Evolutionary conservation across 53 echinoderm and acorn worm genomes (phyloP).

Genomic region (Mesocentrotus franciscanus): DNA sequence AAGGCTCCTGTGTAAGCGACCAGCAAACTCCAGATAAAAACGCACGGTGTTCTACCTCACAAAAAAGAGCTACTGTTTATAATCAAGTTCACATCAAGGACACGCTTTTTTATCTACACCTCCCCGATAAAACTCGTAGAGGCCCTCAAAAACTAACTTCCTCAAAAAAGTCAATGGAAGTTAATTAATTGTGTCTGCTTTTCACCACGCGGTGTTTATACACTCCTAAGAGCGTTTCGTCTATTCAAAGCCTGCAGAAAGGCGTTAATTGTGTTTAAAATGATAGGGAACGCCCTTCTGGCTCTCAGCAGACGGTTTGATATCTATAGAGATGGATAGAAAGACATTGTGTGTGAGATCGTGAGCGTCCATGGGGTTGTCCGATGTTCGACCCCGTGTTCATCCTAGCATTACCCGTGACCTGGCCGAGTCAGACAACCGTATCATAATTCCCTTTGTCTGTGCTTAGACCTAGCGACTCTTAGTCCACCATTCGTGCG

Average conservation of each 20-base stretch:
- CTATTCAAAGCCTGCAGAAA: no score
- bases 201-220: background rate
- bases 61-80: background rate
- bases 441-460: background rate
- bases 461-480: background rate
- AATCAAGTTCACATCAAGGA: background rate
- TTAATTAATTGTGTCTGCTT: background rate
- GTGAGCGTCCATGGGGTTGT: background rate
- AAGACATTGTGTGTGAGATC: background rate
- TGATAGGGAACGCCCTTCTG: no score
- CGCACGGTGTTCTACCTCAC: background rate
- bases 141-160: no score
- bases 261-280: no score
- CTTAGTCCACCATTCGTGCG: background rate
- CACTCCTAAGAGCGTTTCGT: background rate
- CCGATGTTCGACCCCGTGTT: slow-evolving; percentile 11
- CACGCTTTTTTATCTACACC: background rate
- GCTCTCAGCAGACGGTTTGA: background rate
- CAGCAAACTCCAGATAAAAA: background rate
- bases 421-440: background rate
- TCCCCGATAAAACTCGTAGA: background rate
- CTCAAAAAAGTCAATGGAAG: background rate
- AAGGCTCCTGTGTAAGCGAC: background rate
- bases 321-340: background rate
- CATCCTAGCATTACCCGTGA: slow-evolving; percentile 3